Conservation (phyloP, 2,797 vertebrate species). For the Lates japonicus region DNA sequence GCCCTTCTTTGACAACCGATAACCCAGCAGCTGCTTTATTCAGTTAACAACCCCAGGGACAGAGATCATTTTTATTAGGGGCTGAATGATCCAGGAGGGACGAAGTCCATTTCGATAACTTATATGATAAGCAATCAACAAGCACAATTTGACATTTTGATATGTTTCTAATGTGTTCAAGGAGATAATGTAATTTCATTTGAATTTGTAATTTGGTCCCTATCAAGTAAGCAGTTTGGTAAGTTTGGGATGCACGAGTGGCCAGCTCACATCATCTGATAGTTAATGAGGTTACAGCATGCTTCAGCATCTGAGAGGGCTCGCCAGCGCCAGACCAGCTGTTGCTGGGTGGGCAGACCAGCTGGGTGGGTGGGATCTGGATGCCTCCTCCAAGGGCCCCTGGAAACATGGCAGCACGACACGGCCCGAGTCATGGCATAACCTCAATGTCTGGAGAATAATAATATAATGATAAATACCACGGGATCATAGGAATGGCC, state of each 20-base stretch:
- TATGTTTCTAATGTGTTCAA: background rate
- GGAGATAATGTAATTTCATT: background rate
- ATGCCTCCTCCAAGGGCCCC: constrained; percentile 97
- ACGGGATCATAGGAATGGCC: background rate
- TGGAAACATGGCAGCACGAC: constrained; percentile 99
- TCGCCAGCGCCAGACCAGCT: constrained; percentile 96
- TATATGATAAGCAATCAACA: background rate
- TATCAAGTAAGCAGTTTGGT: constrained; percentile 98
- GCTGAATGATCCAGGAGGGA: background rate
- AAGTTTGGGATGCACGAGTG: constrained; percentile 98
- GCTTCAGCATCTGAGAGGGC: constrained; percentile 99
- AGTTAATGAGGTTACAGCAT: constrained; percentile 99
- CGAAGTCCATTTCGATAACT: background rate
- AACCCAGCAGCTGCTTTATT: constrained; percentile 99
- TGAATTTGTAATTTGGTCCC: constrained; percentile 92
- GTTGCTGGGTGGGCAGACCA: constrained; percentile 97
- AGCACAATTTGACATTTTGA: background rate
- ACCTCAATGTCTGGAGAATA: constrained; percentile 92
- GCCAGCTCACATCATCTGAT: constrained; percentile 99
- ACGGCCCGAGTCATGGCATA: constrained; percentile 98
- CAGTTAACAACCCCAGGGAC: constrained; percentile 94
- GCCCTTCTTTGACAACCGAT: constrained; percentile 98
- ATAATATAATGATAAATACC: background rate
- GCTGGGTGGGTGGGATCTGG: constrained; percentile 96
- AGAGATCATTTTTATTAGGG: constrained; percentile 10